Conservation (phyloP, 1,140 invertebrate genomes). For the Orchestia grillus region DNA sequence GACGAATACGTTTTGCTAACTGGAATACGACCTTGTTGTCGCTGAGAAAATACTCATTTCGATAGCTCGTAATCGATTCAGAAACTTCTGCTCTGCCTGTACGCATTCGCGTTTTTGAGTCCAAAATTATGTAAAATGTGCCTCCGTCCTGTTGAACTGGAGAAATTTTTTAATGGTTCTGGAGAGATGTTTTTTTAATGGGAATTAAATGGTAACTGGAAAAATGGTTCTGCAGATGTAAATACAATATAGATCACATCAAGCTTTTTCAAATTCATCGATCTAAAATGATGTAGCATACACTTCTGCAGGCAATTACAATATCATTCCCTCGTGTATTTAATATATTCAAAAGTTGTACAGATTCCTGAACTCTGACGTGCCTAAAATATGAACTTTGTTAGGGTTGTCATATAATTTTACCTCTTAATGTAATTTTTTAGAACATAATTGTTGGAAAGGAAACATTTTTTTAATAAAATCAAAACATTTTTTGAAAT, state of each 20-base stretch:
- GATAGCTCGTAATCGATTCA: background rate
- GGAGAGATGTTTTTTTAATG: no score
- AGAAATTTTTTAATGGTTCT: no score
- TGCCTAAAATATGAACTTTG: background rate
- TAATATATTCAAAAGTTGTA: background rate
- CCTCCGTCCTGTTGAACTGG: background rate
- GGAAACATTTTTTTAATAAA: slow-evolving; percentile 36
- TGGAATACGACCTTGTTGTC: background rate
- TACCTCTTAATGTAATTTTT: slow-evolving; percentile 7
- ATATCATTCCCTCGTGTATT: background rate
- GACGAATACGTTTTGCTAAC: background rate
- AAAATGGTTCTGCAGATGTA: no score
- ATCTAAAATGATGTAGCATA: background rate
- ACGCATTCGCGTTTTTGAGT: background rate
- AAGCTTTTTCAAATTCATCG: no score
- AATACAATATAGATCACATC: no score
- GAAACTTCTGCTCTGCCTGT: background rate
- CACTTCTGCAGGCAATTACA: background rate
- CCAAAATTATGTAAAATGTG: background rate
- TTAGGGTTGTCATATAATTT: slow-evolving; percentile 21
- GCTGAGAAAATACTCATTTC: background rate
- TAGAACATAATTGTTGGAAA: background rate
- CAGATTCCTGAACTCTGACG: background rate
- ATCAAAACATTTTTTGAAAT: background rate
- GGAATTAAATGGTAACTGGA: no score